Base-by-base conservation (phyloP, 1,140 invertebrate genomes). In the Neuroterus valhalla region DNA sequence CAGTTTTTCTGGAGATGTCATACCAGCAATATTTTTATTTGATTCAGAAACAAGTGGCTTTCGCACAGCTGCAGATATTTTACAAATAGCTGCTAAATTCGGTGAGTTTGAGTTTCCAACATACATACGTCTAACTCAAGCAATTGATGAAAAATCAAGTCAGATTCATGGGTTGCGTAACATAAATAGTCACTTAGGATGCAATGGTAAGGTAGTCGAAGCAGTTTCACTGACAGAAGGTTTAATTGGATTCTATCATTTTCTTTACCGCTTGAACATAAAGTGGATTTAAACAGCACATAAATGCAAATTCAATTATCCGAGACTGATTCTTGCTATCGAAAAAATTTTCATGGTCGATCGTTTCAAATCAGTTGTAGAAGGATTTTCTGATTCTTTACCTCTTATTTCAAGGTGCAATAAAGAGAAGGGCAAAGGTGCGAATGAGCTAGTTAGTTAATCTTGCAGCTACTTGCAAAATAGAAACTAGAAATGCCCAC, bases 271-370 rank as follows among this genome's bases (percentile, higher is more conserved):
- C 6, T 70, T 78, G 26, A 46, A 72, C 17, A 68, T 14, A 69
- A 74, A 74, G 72, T 74, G 70, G 62, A 31, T 75, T 6, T 31
- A 72, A 42, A 69, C 67, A 26, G 70, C 72, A 5, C 76, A 70
- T 52, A 71, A 77, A 23, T 74, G 72, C 42, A 50, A n/a, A 17
- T 77, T 77, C 62, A 72, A 74, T 71, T 71, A 71, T 21, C 66
- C 76, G 5, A 26, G 62, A 17, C 48, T 77, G 44, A 52, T 74
- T 66, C 12, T 48, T 45, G 66, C 72, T 1, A 66, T 72, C 12
- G 43, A 75, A 45, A 74, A 70, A 46, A 42, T 55, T 11, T 67
- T 31, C 69, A 69, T 74, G 66, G 14, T 21, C 21, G 43, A 72
- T 5, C 38, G 74, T 62, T 75, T 66, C 38, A 15, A 70, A 66